Base-by-base conservation (phyloP, 2,113 vertebrate species). In the Leptodactylus fuscus region DNA sequence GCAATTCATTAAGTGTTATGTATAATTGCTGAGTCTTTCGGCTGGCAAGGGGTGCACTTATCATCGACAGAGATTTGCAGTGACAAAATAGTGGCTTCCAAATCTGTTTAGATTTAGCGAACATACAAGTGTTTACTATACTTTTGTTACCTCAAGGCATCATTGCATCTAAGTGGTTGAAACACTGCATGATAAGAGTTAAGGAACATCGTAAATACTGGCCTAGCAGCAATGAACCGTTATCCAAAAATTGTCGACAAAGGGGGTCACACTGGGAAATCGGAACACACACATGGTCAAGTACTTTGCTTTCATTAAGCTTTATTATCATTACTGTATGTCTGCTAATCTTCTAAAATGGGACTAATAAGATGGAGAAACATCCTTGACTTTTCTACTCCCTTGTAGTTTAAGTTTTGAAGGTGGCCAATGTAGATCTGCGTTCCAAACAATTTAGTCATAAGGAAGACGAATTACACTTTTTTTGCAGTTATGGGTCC, bases 121-220 rank as follows among this genome's bases (percentile, higher is more conserved):
- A 41, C 24, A 62, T 76, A 34, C 55, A 2, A 83, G 32, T 48
- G 41, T 60, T 65, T 81, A 13, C 76, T 73, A 73, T 70, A 22
- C 20, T 53, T 86, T 71, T 85, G 71, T 86, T 46, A 81, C 84
- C 77, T 70, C 46, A 46, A 86, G 84, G 84, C 84, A 80, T 71
- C 49, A 69, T 78, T 65, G 15, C 24, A 70, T 58, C 5, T 86
- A 86, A 86, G 22, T 81, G 65, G 62, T 55, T 79, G 27, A 27
- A 41, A 58, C 83, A 27, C 83, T 46, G 62, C 83, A 41, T 85
- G 83, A 85, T 46, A 80, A 55, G 75, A 85, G 60, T 55, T 70
- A 55, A 81, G 53, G 67, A 71, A 81, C 34, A 27, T 81, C 65
- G 48, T 85, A 51, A 55, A 70, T 85, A 79, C 24, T 80, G 34